These are phyloP conservation scores for Phenganax stokvisi DNA, from an alignment of 92 coral and sea anemone genomes.

Conservation along the genomic window DNA sequence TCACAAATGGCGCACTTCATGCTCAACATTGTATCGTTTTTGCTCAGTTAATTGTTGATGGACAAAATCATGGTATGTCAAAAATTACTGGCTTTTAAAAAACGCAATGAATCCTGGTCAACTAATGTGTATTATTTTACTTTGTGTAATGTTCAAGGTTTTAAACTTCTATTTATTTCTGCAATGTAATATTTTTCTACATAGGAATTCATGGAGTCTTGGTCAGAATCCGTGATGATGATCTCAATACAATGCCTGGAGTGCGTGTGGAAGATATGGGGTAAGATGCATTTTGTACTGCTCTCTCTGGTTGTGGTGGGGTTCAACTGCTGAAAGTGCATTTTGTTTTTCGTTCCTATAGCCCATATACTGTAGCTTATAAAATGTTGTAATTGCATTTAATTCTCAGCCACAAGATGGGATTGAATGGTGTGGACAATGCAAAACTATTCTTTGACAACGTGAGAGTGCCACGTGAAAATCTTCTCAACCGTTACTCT, in stretches of 20 bases:
- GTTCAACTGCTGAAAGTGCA: neutral
- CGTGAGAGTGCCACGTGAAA: constrained; percentile 74
- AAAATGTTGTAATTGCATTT: no score
- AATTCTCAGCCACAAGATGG: constrained; percentile 59
- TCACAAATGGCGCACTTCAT: constrained; percentile 74
- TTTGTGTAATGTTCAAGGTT: no score
- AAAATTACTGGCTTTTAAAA: neutral
- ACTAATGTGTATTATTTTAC: neutral
- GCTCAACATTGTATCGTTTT: constrained; percentile 72
- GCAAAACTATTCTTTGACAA: constrained; percentile 70
- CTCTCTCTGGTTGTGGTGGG: neutral
- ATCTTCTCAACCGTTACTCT: constrained; percentile 65
- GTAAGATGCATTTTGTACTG: neutral
- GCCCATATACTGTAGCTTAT: no score
- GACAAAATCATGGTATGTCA: constrained; percentile 57
- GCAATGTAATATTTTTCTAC: no score
- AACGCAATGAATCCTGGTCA: neutral
- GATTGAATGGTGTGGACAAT: constrained; percentile 75
- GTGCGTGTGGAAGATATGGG: constrained; percentile 80
- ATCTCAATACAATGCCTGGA: constrained; percentile 61
- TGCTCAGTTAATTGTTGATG: constrained; percentile 61
- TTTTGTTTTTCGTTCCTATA: neutral
- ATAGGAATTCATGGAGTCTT: constrained; percentile 79
- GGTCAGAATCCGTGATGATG: constrained; percentile 65
- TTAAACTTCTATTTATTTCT: no score